Base-by-base conservation (phyloP, 2,113 vertebrate genomes). In the Nannobrachium achirus region DNA sequence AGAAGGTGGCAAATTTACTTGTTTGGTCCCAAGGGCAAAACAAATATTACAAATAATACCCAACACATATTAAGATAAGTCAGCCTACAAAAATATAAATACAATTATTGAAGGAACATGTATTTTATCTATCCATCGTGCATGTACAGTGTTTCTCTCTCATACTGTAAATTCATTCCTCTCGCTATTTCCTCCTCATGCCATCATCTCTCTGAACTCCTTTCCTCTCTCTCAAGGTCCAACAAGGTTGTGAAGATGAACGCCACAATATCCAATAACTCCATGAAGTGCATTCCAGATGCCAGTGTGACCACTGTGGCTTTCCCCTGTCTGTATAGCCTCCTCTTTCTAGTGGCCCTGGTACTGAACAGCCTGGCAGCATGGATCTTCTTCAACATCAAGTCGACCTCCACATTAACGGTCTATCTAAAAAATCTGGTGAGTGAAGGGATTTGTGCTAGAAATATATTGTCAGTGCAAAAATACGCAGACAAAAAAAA, bases 381-480 rank as follows among this genome's bases (percentile, higher is more conserved):
- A 1, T 92, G 93, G 94, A 93, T 94, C 66, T 99, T 98, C 83
- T 86, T 91, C 67, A 92, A 84, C 38, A 94, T 98, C 1, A 93
- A 89, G 10, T 96, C 90, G 81, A 93, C 86, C 1, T 94, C 94
- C 0, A 93, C 92, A 1, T 94, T 94, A 76, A 76, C 91, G 41
- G 91, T 94, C 40, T 93, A 92, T 76, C 86, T 94, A n/a, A 94
- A 94, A 80, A 93, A 93, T 48, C 89, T 94, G 73, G 90, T 92
- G 71, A 83, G 87, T 18, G 42, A 5, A 2, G 4, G 15, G 1
- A 46, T 52, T 63, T 39, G 1, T 7, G 66, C 57, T 14, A n/a
- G n/a, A 14, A 14, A 33, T 0, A 8, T 2, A 10, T 8, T 11
- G 14, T 8, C 0, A 10, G 3, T 48, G 10, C 11, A 38, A 38